phyloP scores from a whole-genome alignment of 2,113 vertebrate species.

The Brachypodius melanocephalos region DNA sequence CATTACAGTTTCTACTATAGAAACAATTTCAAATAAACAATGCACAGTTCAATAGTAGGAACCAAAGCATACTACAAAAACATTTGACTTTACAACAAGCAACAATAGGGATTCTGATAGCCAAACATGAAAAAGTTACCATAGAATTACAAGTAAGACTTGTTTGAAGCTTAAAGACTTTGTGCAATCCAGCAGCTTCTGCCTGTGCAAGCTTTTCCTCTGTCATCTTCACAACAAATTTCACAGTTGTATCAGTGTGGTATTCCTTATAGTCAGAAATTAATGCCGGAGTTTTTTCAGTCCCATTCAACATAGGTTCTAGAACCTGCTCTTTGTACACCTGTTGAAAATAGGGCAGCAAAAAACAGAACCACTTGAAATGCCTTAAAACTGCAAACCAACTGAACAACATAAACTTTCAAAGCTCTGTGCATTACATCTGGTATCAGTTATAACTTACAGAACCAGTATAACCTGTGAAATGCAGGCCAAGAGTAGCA shows the following conservation, averaged over 20 bases:
- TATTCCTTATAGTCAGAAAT: conserved; percentile 98
- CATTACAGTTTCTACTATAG: not conserved
- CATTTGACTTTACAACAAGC: not conserved
- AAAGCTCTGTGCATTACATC: not conserved
- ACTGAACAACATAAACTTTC: not conserved
- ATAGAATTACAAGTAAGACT: conserved; percentile 98
- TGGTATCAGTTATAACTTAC: not conserved
- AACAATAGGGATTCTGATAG: conserved; percentile 16
- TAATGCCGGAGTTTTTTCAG: conserved; percentile 93
- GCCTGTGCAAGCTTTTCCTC: conserved; percentile 97
- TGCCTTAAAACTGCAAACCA: not conserved
- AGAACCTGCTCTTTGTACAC: conserved; percentile 96
- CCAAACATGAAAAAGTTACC: conserved; percentile 77
- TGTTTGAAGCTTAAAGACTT: conserved; percentile 98
- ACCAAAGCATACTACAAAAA: not conserved
- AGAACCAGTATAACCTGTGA: not conserved
- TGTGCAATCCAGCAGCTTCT: conserved; percentile 94
- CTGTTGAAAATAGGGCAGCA: conserved; percentile 62
- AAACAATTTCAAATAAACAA: not conserved
- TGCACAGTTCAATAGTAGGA: not conserved
- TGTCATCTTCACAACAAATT: conserved; percentile 96
- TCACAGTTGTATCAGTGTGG: conserved; percentile 95
- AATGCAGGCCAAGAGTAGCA: not conserved
- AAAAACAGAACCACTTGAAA: not conserved
- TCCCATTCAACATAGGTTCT: conserved; percentile 96